Base-by-base conservation (phyloP, 2,888 invertebrate genomes). In the Drosophila robusta region DNA sequence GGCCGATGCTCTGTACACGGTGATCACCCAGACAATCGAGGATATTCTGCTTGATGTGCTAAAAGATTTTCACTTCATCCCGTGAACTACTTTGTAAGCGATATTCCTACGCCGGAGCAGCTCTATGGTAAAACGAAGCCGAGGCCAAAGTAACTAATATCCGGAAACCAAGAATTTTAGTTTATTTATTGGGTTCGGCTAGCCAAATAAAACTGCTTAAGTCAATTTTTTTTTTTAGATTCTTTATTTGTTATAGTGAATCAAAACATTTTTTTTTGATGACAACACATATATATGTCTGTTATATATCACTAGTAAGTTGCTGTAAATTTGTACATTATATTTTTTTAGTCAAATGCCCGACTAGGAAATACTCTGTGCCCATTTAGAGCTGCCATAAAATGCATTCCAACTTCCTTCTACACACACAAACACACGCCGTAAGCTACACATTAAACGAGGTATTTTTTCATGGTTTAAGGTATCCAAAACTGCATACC, bases 71-170 rank as follows among this genome's bases (percentile, higher is more conserved):
- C 94, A 95, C 84, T 95, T 94, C 81, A 93, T 95, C 75, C 95
- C 96, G 95, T 95, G 0, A 94, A 95, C 83, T 95, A 93, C 85
- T 95, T 95, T 93, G 93, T 96, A 16, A 94, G 93, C 32, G 95
- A 95, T 84, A 93, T 95, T 65, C 92, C 92, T 12, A 91, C 91
- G 14, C 83, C 92, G 0, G 88, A 89, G 3, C 87, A 92, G 52
- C 75, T 92, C 11, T 92, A 92, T 65, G 90, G 90, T 12, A 88
- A 84, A 58, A 24, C 49, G 12, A 80, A 80, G 34, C 36, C 77
- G 9, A 73, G 67, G 54, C 57, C 58, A 49, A 76, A 72, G 39
- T 79, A 41, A n/a, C 1, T 44, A 32, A 6, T 41, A 12, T 4
- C 2, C 22, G 22, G 9, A 14, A 29, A 3, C 7, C 8, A 14